These are phyloP conservation scores for Hypsopygia costalis DNA, from an alignment of 2,888 invertebrate genomes.

Conservation along the genomic window DNA sequence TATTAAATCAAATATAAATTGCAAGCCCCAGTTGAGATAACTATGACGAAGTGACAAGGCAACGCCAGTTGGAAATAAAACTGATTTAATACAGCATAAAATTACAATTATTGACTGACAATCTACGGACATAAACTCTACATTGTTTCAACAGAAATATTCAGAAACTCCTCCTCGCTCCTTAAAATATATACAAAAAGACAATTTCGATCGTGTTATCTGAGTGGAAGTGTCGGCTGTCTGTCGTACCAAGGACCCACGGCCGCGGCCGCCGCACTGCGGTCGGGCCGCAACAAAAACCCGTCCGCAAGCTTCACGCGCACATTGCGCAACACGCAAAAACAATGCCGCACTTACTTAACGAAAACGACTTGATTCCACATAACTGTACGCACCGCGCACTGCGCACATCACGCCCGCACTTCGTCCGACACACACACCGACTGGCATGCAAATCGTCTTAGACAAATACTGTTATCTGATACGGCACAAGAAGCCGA, in stretches of 20 bases:
- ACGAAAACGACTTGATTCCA: constrained; percentile 61
- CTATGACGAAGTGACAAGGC: too few species aligned
- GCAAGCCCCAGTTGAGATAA: too few species aligned
- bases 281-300: constrained; percentile 18
- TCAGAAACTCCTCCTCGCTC: too few species aligned
- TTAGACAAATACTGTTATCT: constrained; percentile 45
- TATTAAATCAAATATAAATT: too few species aligned
- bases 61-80: too few species aligned
- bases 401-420: constrained; percentile 10
- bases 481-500: constrained; percentile 38
- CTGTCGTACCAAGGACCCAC: constrained; percentile 14
- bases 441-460: constrained; percentile 31
- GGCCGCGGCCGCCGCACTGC: constrained; percentile 22
- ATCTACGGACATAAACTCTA: too few species aligned
- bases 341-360: constrained; percentile 39
- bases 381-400: constrained; percentile 29
- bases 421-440: constrained; percentile 24
- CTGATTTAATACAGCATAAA: too few species aligned
- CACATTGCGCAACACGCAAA: constrained; percentile 14
- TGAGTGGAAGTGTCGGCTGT: constrained; percentile 9
- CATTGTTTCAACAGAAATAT: too few species aligned
- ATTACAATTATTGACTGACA: too few species aligned
- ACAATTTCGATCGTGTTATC: constrained; percentile 6
- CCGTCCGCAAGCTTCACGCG: constrained; percentile 1
- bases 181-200: neutral